phyloP scores from a whole-genome alignment of 2,113 vertebrate species.

The Misgurnus mizolepis region DNA sequence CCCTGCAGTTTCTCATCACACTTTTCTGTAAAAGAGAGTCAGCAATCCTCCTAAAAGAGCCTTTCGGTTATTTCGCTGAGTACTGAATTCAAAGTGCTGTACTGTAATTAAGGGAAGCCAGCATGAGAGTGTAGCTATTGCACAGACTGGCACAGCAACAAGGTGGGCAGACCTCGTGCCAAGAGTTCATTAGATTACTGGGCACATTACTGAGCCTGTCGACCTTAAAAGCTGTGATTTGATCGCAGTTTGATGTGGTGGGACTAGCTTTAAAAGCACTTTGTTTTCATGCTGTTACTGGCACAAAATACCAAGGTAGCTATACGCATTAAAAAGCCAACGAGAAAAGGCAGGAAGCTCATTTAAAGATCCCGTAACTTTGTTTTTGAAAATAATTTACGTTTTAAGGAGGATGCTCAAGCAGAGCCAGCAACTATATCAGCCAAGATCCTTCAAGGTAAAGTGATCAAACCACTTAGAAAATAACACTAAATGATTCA shows the following conservation, averaged over 20 bases:
- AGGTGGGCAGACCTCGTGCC: conserved; percentile 42
- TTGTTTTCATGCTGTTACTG: conserved; percentile 44
- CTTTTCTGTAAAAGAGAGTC: conserved; percentile 30
- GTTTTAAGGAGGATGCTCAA: conserved; percentile 5
- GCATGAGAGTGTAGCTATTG: conserved; percentile 32
- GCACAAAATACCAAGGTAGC: conserved; percentile 37
- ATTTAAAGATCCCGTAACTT: conserved; percentile 9
- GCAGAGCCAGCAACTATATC: conserved; percentile 19
- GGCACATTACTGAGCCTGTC: conserved; percentile 34
- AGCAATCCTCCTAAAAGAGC: conserved; percentile 40
- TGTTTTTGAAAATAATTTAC: conserved; percentile 1
- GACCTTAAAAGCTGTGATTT: conserved; percentile 43
- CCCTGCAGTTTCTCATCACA: background rate
- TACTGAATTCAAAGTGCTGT: conserved; percentile 45
- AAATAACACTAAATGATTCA: conserved; percentile 44
- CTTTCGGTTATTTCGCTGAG: conserved; percentile 42
- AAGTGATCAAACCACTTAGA: conserved; percentile 42
- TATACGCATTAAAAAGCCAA: conserved; percentile 29
- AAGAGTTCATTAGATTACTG: conserved; percentile 53
- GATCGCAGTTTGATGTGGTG: conserved; percentile 45
- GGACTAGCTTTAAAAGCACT: conserved; percentile 41
- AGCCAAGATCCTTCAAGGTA: conserved; percentile 34
- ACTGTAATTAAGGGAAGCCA: conserved; percentile 46
- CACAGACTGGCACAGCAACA: conserved; percentile 29
- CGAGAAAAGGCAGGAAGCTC: conserved; percentile 18